Base-by-base conservation (phyloP, 2,888 invertebrate genomes). In the Hyalella azteca region DNA sequence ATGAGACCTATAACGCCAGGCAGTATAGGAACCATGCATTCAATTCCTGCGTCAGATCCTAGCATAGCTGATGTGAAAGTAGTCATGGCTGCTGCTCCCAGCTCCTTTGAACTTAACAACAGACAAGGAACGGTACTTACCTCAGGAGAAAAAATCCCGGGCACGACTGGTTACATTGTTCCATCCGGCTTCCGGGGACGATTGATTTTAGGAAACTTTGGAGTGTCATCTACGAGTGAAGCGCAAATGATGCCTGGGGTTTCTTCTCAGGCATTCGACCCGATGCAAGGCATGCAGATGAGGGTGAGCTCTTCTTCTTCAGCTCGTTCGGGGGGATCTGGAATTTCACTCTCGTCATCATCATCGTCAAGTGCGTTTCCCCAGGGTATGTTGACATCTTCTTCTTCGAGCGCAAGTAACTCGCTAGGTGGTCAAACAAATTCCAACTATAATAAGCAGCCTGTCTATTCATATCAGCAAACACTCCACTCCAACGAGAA, bases 41-140 rank as follows among this genome's bases (percentile, higher is more conserved):
- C 66, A 7, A 9, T 66, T 11, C 66, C 66, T 36, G 32, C 66
- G 22, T n/a, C 32, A 36, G 66, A 66, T 66, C 66, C 66, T 15
- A 36, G 36, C 36, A 36, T 66, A 39, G 36, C 32, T 1, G 36
- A 66, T 36, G 66, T 66, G 13, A 36, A 19, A 66, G 66, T 66
- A 36, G 36, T 66, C n/a, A 66, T 66, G 66, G 66, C 66, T 36
- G 66, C 32, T n/a, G 66, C 66, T 66, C 66, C 66, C 15, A 36
- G 19, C 9, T 11, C 36, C 2, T 32, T 2, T 13, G 66, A 36
- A 66, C 32, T 66, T 2, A 36, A 36, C 36, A 22, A 39, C 4
- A 32, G 66, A 66, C 9, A 5, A 5, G 66, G 66, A 36, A 66
- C 32, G 36, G 36, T 36, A 7, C 36, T 32, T 32, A 5, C 36